Evolutionary conservation across 1,140 invertebrate species (phyloP).

Genomic region (Aethina tumida): DNA sequence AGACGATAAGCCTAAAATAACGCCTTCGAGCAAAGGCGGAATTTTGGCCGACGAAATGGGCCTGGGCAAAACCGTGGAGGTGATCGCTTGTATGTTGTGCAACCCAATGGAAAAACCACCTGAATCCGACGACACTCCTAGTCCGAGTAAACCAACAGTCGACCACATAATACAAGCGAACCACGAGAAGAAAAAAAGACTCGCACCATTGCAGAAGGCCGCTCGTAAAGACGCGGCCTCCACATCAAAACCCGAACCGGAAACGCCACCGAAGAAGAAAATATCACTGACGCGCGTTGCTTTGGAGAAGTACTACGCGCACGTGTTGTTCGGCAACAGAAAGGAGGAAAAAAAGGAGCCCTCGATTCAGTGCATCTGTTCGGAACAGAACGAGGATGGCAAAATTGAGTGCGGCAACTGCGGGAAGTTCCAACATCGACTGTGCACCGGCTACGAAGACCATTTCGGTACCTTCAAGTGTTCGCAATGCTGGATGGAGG

Average conservation of each 20-base stretch:
- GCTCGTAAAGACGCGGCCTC: too few species aligned
- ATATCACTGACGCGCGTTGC: conserved; percentile 19
- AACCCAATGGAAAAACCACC: conserved; percentile 39
- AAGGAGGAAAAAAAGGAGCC: conserved; percentile 8
- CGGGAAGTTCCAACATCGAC: conserved; percentile 47
- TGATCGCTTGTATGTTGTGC: conserved; percentile 55
- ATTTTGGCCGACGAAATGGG: conserved; percentile 82
- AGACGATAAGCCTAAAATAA: conserved; percentile 29
- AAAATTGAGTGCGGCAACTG: conserved; percentile 44
- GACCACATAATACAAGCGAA: conserved; percentile 5
- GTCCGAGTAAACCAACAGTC: conserved; percentile 1
- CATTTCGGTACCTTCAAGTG: conserved; percentile 42
- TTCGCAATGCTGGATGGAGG: conserved; percentile 51
- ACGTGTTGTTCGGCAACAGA: conserved; percentile 16
- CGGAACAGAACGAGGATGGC: conserved; percentile 25
- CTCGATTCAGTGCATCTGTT: conserved; percentile 32
- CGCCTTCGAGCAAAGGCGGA: conserved; percentile 47
- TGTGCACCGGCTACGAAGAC: conserved; percentile 46
- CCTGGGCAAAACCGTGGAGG: conserved; percentile 72
- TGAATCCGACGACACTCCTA: background rate
- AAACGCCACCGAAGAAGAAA: too few species aligned
- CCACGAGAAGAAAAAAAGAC: background rate
- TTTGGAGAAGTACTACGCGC: conserved; percentile 25
- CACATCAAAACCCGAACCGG: too few species aligned
- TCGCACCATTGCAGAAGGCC: too few species aligned